Evolutionary conservation across 53 echinoderm and acorn worm genomes (phyloP).

Genomic region (Patiria pectinifera): DNA sequence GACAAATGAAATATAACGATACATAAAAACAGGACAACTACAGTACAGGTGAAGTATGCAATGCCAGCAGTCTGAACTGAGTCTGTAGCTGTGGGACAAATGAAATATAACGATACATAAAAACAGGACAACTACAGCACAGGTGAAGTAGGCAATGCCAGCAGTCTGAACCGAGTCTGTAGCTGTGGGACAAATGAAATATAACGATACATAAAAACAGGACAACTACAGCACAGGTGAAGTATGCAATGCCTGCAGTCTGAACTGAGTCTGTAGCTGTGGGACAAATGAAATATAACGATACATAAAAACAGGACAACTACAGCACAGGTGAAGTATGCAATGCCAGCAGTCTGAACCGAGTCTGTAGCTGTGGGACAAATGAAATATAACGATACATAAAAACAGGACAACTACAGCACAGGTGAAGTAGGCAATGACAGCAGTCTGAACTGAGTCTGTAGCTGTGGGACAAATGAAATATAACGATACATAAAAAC

Average conservation of each 20-base stretch:
- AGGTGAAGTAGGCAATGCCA: conserved; percentile 86
- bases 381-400: not conserved
- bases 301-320: too few relatives aligned
- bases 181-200: conserved; percentile 28
- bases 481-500: not conserved
- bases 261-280: too few relatives aligned
- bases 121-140: conserved; percentile 83
- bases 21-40: conserved; percentile 74
- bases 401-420: conserved; percentile 52
- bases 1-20: conserved; percentile 12
- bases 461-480: too few relatives aligned
- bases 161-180: conserved; percentile 77
- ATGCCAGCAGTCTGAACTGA: conserved; percentile 67
- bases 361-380: too few relatives aligned
- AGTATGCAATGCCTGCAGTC: too few relatives aligned
- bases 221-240: not conserved
- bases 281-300: too few relatives aligned
- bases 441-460: too few relatives aligned
- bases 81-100: not conserved
- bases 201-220: not conserved
- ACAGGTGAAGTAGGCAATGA: not conserved
- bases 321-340: not conserved
- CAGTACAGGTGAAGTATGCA: conserved; percentile 86
- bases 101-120: conserved; percentile 69
- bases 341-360: too few relatives aligned